A percentile compares a stretch with the other conserved stretches of the same genome.
Conservation (phyloP, 2,113 vertebrate species). For the Hippocampus barbouri region DNA sequence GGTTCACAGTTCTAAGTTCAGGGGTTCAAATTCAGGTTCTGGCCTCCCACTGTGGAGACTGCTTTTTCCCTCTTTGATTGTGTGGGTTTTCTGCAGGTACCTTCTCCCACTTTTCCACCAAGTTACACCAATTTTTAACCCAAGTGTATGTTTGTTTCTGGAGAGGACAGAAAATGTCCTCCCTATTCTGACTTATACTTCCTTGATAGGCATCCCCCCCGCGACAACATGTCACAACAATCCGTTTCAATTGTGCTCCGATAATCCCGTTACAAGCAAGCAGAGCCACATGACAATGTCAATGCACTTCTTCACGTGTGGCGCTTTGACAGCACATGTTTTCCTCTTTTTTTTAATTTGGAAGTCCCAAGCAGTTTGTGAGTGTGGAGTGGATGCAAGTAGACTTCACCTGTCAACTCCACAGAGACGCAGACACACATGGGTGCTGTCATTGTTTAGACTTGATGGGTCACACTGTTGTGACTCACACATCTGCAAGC, state of each 20-base stretch:
- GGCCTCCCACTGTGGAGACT: too few relatives aligned
- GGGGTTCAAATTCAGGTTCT: too few relatives aligned
- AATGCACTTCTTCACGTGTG: not conserved
- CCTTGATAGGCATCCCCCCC: constrained; percentile 1
- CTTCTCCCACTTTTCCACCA: too few relatives aligned
- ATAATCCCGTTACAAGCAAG: constrained; percentile 3
- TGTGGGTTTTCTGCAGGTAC: too few relatives aligned
- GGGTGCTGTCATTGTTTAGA: constrained; percentile 3
- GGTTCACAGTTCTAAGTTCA: too few relatives aligned
- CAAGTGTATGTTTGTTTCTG: not conserved
- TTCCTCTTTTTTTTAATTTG: constrained; percentile 1
- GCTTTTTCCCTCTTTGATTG: too few relatives aligned
- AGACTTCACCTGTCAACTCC: constrained; percentile 41
- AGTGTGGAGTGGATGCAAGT: constrained; percentile 7
- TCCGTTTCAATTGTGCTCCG: not conserved
- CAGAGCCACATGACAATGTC: constrained; percentile 3
- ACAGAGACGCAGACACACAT: constrained; percentile 17
- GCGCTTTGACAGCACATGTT: not conserved
- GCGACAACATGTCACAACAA: not conserved
- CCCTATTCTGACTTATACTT: not conserved
- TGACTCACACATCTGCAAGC: constrained; percentile 48
- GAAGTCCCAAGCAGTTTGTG: not conserved
- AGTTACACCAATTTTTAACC: too few relatives aligned
- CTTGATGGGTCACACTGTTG: constrained; percentile 46
- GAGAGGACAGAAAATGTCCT: not conserved